Evolutionary conservation across 2,888 invertebrate species (phyloP).

Genomic region (Epinotia nisella): DNA sequence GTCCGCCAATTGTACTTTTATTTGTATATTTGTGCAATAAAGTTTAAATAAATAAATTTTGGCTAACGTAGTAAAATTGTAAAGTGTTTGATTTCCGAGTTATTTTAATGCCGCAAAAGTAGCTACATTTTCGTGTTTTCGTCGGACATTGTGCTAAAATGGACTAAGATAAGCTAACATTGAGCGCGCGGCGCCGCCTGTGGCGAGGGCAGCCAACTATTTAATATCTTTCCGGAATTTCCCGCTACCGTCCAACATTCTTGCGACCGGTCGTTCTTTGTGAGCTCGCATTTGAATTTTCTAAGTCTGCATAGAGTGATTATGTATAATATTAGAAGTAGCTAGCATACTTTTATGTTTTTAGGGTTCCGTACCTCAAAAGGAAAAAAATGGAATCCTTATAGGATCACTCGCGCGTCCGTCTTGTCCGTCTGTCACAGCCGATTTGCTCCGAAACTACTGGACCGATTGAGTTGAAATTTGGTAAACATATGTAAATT

Average conservation of each 20-base stretch:
- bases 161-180: constrained; percentile 13
- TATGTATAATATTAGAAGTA: constrained; percentile 5
- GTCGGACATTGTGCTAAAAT: constrained; percentile 7
- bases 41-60: too few species aligned
- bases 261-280: constrained; percentile 46
- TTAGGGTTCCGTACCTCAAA: too few species aligned
- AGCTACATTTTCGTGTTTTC: neutral
- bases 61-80: too few species aligned
- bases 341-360: neutral
- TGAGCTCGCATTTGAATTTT: constrained; percentile 29
- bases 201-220: constrained; percentile 49
- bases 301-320: constrained; percentile 15
- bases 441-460: too few species aligned
- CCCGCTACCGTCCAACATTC: constrained; percentile 49
- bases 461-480: too few species aligned
- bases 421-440: too few species aligned
- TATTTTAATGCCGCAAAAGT: neutral
- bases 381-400: too few species aligned
- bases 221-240: constrained; percentile 53
- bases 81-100: neutral
- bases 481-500: too few species aligned
- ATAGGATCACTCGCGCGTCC: too few species aligned
- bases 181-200: constrained; percentile 10
- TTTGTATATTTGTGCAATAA: too few species aligned
- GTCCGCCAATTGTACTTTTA: too few species aligned